Conservation (phyloP, 2,113 vertebrate genomes). For the Microcebus jonahi region DNA sequence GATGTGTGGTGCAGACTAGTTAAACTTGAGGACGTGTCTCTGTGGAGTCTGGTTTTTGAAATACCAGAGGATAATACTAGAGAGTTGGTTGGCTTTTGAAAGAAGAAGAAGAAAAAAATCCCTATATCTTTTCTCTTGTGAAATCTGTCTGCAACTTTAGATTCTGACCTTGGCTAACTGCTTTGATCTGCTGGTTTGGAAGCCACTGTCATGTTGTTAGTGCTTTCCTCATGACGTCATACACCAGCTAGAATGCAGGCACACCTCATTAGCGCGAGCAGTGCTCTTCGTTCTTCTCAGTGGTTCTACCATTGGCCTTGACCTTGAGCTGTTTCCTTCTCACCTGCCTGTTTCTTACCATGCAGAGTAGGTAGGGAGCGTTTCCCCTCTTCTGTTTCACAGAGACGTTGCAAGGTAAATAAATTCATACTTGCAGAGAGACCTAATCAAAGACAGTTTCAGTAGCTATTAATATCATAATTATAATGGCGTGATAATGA, state of each 20-base stretch:
- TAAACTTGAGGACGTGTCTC: background rate
- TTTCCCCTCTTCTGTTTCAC: background rate
- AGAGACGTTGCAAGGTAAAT: background rate
- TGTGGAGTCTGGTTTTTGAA: background rate
- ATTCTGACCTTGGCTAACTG: background rate
- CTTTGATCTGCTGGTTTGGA: background rate
- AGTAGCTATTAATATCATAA: background rate
- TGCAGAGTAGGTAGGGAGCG: background rate
- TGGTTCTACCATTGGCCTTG: background rate
- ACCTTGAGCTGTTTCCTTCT: background rate
- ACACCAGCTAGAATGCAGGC: accelerated
- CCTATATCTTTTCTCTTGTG: background rate
- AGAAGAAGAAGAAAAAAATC: background rate
- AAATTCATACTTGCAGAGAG: background rate
- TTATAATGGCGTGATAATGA: background rate
- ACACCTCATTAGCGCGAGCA: accelerated
- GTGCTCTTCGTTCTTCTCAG: background rate
- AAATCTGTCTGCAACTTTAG: background rate
- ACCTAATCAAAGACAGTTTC: background rate
- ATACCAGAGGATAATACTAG: background rate
- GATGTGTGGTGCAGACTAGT: background rate
- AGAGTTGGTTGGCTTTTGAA: background rate
- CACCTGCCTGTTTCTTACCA: background rate
- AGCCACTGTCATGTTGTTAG: background rate
- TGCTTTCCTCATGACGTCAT: background rate